Conservation (phyloP, 2,888 invertebrate species). For the Drosophila mulleri region DNA sequence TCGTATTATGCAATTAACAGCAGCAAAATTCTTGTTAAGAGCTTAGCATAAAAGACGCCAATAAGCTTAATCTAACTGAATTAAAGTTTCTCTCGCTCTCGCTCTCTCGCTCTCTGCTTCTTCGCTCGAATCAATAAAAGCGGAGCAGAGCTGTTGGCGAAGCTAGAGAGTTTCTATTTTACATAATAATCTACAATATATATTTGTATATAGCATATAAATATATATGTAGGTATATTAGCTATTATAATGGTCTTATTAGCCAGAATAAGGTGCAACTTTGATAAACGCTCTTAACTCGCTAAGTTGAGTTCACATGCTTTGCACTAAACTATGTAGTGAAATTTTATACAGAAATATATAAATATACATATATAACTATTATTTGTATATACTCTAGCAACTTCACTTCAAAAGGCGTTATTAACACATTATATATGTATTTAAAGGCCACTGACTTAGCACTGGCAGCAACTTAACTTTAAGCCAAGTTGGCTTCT, state of each 20-base stretch:
- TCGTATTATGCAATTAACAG: slow-evolving; percentile 23
- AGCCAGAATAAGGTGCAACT: background rate
- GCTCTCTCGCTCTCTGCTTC: background rate
- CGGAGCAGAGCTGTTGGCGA: no score
- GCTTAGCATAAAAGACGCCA: background rate
- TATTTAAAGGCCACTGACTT: background rate
- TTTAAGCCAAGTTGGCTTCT: background rate
- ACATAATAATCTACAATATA: background rate
- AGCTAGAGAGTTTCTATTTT: background rate
- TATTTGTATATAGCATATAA: background rate
- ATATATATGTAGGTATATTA: background rate
- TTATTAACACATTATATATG: background rate
- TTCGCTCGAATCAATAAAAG: background rate
- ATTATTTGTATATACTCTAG: no score
- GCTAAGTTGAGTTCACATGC: background rate
- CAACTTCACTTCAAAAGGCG: no score
- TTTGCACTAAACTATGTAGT: background rate
- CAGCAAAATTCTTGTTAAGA: slow-evolving; percentile 4
- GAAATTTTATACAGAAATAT: no score
- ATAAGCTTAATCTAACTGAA: slow-evolving; percentile 1
- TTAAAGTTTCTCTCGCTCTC: background rate
- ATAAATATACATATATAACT: no score
- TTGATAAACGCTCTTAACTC: background rate
- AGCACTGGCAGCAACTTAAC: no score
- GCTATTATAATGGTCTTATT: slow-evolving; percentile 4